Evolutionary conservation across 2,888 invertebrate species (phyloP).

Genomic region (Dugesia japonica): DNA sequence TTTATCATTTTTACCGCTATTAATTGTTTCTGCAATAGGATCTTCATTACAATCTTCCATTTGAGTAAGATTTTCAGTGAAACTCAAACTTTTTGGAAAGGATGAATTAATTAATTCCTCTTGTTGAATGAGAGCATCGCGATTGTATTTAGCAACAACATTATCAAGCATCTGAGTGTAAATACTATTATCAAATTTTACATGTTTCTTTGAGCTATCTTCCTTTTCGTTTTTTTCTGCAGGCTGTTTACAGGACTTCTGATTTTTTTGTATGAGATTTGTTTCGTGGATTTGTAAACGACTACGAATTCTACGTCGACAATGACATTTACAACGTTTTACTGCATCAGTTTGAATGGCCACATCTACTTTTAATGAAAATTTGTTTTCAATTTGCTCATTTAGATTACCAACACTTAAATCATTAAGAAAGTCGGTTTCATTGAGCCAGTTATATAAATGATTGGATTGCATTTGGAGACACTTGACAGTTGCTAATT

Average conservation of each 20-base stretch:
- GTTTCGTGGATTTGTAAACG: background rate
- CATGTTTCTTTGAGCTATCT: conserved; percentile 8
- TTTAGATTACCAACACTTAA: background rate
- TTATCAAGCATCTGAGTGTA: conserved; percentile 29
- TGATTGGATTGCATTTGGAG: background rate
- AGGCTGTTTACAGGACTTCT: background rate
- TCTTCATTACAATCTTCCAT: background rate
- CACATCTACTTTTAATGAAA: background rate
- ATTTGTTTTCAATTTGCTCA: background rate
- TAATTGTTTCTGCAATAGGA: background rate
- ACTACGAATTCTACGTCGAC: conserved; percentile 3
- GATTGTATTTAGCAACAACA: conserved; percentile 25
- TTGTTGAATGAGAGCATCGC: conserved; percentile 21
- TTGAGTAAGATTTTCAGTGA: background rate
- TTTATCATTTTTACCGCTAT: too few species aligned
- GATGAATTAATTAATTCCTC: background rate
- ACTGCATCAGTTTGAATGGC: background rate
- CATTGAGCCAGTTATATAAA: conserved; percentile 5
- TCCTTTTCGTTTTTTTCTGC: background rate
- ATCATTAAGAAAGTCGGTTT: background rate
- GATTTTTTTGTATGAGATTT: background rate
- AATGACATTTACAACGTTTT: background rate
- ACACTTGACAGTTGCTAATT: background rate
- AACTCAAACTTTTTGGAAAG: conserved; percentile 26
- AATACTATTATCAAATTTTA: conserved; percentile 25